phyloP scores from a whole-genome alignment of 2,113 vertebrate species.

The Ameiurus melas region DNA sequence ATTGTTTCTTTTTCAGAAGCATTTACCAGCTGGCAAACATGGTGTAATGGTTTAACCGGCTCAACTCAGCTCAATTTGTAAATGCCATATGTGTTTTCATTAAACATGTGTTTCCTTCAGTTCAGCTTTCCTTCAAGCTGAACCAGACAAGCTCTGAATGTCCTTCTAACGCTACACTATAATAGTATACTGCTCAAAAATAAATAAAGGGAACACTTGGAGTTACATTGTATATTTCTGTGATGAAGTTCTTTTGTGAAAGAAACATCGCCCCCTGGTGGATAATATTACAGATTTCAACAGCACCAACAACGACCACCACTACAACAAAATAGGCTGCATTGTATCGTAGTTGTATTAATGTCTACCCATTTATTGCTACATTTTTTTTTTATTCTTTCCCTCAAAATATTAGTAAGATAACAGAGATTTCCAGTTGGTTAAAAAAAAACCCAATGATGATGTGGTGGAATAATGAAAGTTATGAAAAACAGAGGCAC shows the following conservation, averaged over 20 bases:
- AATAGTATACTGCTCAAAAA: too few species aligned
- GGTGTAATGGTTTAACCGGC: not conserved
- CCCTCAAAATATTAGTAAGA: not conserved
- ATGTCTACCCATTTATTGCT: not conserved
- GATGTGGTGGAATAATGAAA: not conserved
- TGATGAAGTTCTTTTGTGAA: not conserved
- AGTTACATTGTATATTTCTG: too few species aligned
- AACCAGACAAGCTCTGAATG: not conserved
- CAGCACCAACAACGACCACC: not conserved
- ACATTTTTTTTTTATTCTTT: not conserved
- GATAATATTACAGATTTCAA: not conserved
- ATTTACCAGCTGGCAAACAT: not conserved
- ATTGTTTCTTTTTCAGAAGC: not conserved
- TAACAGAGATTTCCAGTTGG: not conserved
- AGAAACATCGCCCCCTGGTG: constrained; percentile 20
- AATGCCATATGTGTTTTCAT: not conserved
- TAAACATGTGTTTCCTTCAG: not conserved
- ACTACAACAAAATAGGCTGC: not conserved
- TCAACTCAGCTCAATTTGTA: not conserved
- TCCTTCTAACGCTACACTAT: not conserved
- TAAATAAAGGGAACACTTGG: too few species aligned
- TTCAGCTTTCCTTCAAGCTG: too few species aligned
- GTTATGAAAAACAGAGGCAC: constrained; percentile 6
- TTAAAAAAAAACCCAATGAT: constrained; percentile 2
- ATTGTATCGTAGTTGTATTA: not conserved